Base-by-base conservation (phyloP, 2,888 invertebrate species). In the Lithophane socia region DNA sequence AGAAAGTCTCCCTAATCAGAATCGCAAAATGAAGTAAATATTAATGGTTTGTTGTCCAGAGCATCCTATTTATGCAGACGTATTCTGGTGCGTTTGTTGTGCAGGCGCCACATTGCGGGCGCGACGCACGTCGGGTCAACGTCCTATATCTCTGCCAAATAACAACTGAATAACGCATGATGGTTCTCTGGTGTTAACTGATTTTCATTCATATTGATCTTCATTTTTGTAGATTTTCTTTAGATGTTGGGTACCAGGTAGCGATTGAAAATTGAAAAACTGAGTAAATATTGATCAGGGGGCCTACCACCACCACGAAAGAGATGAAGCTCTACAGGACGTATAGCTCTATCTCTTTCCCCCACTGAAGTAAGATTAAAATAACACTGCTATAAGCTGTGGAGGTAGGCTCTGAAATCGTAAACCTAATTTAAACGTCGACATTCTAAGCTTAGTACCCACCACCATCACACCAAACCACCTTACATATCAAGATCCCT, bases 21-120 rank as follows among this genome's bases (percentile, higher is more conserved):
- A 84, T 87, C 77, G 63, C 82, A 79, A 83, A 85, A 49, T 67
- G 1, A 58, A 85, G 79, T 87, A 69, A 87, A 88, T 88, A 88
- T 88, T 79, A 77, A 88, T 87, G 78, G 42, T 75, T 63, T 82
- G 79, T 80, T 74, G 82, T 78, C 80, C 66, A 83, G 80, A 86
- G 72, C 69, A 70, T 72, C 67, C 73, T 76, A 79, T 84, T 81
- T 75, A 87, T 87, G 86, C 77, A 86, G 77, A 82, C 66, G 61
- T 83, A 87, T 85, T 82, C 86, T 52, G 80, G 66, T 87, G 85
- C 81, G 82, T 81, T 73, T 61, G 67, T 69, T 79, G 84, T 77
- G 70, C 80, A 56, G 79, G 75, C 84, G 80, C 86, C 83, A 75
- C 49, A 4, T 24, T 78, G 84, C 68, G 29, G 61, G 64, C 79